phyloP scores from a whole-genome alignment of 2,888 invertebrate genomes.

The Sussaba pulchella region DNA sequence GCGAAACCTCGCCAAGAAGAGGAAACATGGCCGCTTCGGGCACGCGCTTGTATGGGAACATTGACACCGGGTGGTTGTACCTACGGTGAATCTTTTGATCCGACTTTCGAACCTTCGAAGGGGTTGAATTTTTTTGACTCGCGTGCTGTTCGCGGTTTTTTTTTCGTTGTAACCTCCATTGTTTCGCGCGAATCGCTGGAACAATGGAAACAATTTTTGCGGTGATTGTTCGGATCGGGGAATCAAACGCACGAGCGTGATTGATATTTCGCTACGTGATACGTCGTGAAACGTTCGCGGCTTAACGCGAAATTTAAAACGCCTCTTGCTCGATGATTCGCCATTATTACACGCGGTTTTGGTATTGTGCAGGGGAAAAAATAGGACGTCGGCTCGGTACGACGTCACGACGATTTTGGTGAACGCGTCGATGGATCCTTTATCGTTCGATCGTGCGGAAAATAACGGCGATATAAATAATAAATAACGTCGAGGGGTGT shows the following conservation, averaged over 20 bases:
- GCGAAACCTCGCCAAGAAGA: too few relatives aligned
- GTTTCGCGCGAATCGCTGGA: slow-evolving; percentile 63
- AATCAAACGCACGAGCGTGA: too few relatives aligned
- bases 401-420: slow-evolving; percentile 65
- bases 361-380: slow-evolving; percentile 39
- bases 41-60: neutral
- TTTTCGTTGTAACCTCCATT: slow-evolving; percentile 61
- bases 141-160: slow-evolving; percentile 58
- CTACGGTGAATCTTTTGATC: slow-evolving; percentile 49
- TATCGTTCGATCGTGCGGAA: slow-evolving; percentile 62
- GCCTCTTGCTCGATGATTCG: slow-evolving; percentile 50
- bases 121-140: slow-evolving; percentile 48
- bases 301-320: slow-evolving; percentile 53
- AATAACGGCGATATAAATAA: slow-evolving; percentile 55
- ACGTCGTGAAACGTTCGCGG: too few relatives aligned
- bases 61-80: slow-evolving; percentile 20
- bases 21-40: too few relatives aligned
- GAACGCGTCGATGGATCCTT: slow-evolving; percentile 67
- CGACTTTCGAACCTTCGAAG: slow-evolving; percentile 14
- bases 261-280: too few relatives aligned
- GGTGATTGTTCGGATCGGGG: too few relatives aligned
- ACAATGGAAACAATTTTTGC: slow-evolving; percentile 72
- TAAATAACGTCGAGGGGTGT: slow-evolving; percentile 34
- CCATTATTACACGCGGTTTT: slow-evolving; percentile 41
- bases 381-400: slow-evolving; percentile 50